Conservation (phyloP, 2,797 vertebrate species). For the Liasis olivaceus region DNA sequence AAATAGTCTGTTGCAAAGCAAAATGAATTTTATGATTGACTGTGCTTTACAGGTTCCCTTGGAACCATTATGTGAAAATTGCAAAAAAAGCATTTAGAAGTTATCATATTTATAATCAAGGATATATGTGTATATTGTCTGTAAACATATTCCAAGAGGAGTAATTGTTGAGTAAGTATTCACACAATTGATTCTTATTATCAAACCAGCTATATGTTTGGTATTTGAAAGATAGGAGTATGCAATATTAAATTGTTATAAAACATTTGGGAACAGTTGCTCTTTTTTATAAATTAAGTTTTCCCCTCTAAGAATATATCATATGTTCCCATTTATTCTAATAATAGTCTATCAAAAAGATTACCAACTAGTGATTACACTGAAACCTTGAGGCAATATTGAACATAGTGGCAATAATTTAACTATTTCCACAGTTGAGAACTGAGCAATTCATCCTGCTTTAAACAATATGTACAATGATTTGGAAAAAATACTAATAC, state of each 20-base stretch:
- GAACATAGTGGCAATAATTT: background rate
- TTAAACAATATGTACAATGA: background rate
- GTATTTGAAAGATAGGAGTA: background rate
- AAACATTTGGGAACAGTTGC: background rate
- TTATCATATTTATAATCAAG: slow-evolving; percentile 76
- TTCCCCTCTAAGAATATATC: background rate
- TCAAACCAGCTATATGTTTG: slow-evolving; percentile 26
- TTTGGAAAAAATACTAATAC: background rate
- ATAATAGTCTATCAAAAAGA: background rate
- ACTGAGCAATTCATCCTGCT: background rate
- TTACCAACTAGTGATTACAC: background rate
- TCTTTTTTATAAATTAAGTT: slow-evolving; percentile 16
- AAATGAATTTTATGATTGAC: slow-evolving; percentile 86
- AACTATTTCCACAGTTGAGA: background rate
- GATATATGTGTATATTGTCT: slow-evolving; percentile 62
- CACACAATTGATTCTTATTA: slow-evolving; percentile 70
- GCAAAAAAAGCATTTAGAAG: slow-evolving; percentile 74
- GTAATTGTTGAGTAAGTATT: slow-evolving; percentile 73
- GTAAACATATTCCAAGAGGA: slow-evolving; percentile 64
- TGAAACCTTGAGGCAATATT: background rate
- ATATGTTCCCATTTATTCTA: slow-evolving; percentile 2
- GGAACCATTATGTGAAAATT: slow-evolving; percentile 77
- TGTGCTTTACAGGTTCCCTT: slow-evolving; percentile 74
- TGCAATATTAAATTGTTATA: slow-evolving; percentile 20
- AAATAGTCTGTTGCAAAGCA: slow-evolving; percentile 79